A percentile compares a stretch with the other conserved stretches of the same genome.
phyloP scores from a whole-genome alignment of 2,113 vertebrate species.

The Gymnorhina tibicen region DNA sequence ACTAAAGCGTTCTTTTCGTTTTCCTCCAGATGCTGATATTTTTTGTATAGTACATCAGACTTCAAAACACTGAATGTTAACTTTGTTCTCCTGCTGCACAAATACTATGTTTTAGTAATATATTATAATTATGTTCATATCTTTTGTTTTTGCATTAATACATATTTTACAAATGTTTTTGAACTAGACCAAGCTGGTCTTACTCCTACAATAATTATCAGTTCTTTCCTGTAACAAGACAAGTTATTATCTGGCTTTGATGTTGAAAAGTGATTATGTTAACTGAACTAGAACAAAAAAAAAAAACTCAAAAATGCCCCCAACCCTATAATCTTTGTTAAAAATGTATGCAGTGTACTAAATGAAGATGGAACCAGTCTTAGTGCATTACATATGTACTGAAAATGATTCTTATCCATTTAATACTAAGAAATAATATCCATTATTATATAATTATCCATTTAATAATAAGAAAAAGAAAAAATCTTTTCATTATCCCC shows the following conservation, averaged over 20 bases:
- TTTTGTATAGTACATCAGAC: neutral
- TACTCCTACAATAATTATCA: neutral
- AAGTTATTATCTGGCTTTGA: neutral
- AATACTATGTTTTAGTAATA: neutral
- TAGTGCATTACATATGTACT: neutral
- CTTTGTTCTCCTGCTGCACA: neutral
- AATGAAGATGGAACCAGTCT: neutral
- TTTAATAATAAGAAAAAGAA: neutral
- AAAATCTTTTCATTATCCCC: fast-evolving
- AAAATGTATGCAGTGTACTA: neutral
- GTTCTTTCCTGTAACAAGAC: neutral
- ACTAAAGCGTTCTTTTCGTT: neutral
- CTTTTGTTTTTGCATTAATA: neutral
- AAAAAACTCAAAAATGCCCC: neutral
- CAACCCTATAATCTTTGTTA: neutral
- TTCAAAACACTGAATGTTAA: neutral
- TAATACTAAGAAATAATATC: no score
- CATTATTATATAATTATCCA: no score
- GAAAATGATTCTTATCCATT: neutral
- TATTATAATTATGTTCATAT: neutral
- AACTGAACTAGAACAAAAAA: neutral
- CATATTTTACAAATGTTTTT: neutral
- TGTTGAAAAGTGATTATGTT: neutral
- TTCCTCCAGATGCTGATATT: neutral
- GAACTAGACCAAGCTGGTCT: neutral